A percentile compares a stretch with the other conserved stretches of the same genome.
phyloP scores from a whole-genome alignment of 2,888 invertebrate species.

The Cheilosia variabilis region DNA sequence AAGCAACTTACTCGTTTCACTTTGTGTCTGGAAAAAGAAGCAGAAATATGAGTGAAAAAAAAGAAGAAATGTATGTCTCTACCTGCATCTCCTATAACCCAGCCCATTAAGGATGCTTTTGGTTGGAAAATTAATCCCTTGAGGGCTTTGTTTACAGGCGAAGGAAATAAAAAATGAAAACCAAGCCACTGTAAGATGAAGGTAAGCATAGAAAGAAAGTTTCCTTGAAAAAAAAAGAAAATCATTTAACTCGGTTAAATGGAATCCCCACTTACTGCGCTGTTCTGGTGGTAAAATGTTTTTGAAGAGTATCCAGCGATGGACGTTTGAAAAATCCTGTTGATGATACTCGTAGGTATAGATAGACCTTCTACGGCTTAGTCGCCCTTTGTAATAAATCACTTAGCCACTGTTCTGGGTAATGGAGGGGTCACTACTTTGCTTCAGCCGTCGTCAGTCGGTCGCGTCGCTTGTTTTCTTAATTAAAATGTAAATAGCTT shows the following conservation, averaged over 20 bases:
- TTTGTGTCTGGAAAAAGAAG: slow-evolving; percentile 51
- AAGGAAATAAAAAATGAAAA: background rate
- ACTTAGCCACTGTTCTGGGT: slow-evolving; percentile 44
- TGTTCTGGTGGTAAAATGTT: background rate
- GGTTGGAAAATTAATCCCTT: slow-evolving; percentile 47
- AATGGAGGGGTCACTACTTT: slow-evolving; percentile 50
- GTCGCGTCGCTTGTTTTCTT: slow-evolving; percentile 30
- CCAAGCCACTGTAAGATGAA: slow-evolving; percentile 4
- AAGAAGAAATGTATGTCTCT: slow-evolving; percentile 13
- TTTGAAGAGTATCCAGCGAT: slow-evolving; percentile 7
- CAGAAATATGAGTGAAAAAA: slow-evolving; percentile 2
- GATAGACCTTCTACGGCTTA: slow-evolving; percentile 11
- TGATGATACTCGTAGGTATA: background rate
- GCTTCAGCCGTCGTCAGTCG: slow-evolving; percentile 8
- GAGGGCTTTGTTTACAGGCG: slow-evolving; percentile 31
- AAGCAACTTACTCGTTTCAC: background rate
- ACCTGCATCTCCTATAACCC: slow-evolving; percentile 26
- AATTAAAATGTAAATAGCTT: slow-evolving; percentile 70
- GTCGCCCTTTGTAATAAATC: slow-evolving; percentile 51
- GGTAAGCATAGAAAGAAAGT: slow-evolving; percentile 1
- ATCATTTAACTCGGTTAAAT: slow-evolving; percentile 31
- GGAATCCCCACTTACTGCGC: background rate
- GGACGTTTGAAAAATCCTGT: background rate
- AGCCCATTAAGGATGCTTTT: slow-evolving; percentile 46
- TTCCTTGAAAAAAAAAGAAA: slow-evolving; percentile 7